Percentiles rank a stretch among this genome's conserved stretches.
Conservation (phyloP, 2,797 vertebrate species). For the Premnoplex brunnescens region DNA sequence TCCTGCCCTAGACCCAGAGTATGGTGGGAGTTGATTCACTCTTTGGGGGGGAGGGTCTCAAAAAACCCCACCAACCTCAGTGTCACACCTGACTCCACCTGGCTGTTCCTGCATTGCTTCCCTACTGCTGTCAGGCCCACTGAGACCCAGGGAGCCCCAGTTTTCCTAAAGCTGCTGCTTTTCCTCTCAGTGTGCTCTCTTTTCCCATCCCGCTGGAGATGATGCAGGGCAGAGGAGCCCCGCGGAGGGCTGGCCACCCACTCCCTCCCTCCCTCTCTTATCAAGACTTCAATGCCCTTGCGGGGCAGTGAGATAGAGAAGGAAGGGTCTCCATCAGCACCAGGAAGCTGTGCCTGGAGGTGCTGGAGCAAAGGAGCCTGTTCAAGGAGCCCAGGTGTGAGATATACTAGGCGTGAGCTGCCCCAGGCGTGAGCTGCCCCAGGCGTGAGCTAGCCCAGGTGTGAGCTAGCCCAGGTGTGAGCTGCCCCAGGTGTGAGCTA, state of each 20-base stretch:
- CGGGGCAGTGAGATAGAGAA: accelerated
- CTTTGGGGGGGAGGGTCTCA: background rate
- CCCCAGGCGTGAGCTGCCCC: background rate
- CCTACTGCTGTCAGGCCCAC: no score
- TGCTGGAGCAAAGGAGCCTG: no score
- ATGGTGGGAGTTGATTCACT: background rate
- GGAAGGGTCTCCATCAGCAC: background rate
- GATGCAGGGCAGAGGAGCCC: background rate
- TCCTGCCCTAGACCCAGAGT: accelerated
- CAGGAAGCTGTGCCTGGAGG: no score
- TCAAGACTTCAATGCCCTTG: background rate
- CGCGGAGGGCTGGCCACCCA: background rate
- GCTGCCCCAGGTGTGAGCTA: no score
- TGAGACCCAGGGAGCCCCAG: background rate
- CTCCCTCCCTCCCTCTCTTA: background rate
- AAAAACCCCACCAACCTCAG: background rate
- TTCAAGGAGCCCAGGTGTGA: no score
- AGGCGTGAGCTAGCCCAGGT: no score
- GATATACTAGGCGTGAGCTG: no score
- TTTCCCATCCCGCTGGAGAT: background rate
- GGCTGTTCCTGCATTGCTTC: background rate
- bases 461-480: no score
- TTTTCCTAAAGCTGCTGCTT: background rate
- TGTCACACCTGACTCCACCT: background rate
- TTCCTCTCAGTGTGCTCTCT: background rate